phyloP scores from a whole-genome alignment of 2,797 vertebrate genomes.

The Galagoides demidoff region DNA sequence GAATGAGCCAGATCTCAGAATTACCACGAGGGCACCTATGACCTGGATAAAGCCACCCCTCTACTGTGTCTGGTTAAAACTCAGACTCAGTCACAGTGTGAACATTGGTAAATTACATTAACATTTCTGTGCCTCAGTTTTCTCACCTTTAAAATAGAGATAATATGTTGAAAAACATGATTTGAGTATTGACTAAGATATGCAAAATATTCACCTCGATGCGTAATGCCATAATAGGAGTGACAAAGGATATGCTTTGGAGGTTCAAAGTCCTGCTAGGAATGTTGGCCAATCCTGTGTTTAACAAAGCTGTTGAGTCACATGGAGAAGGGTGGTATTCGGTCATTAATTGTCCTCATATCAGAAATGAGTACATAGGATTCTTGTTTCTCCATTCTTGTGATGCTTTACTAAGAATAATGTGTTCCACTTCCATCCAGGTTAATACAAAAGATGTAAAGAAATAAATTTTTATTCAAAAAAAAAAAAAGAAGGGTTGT shows the following conservation, averaged over 20 bases:
- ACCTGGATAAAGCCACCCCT: not conserved
- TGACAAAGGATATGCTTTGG: not conserved
- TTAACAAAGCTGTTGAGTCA: constrained; percentile 11
- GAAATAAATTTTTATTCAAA: not conserved
- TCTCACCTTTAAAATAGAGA: not conserved
- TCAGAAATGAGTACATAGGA: no score
- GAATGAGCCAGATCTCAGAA: not conserved
- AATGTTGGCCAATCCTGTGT: not conserved
- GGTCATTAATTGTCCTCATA: no score
- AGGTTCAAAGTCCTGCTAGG: not conserved
- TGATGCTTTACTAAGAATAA: no score
- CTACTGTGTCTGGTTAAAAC: not conserved
- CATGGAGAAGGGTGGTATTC: not conserved
- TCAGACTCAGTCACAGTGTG: not conserved
- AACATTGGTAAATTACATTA: not conserved
- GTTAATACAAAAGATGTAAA: no score
- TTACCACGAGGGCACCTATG: no score
- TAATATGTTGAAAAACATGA: not conserved
- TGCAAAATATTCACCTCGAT: not conserved
- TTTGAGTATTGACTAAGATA: not conserved
- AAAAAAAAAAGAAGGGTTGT: no score
- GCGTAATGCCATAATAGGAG: not conserved
- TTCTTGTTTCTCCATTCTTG: no score
- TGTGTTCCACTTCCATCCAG: no score
- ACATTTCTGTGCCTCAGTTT: not conserved